These are phyloP conservation scores for Heliornis fulica DNA, from an alignment of 2,113 vertebrate species.

Conservation along the genomic window DNA sequence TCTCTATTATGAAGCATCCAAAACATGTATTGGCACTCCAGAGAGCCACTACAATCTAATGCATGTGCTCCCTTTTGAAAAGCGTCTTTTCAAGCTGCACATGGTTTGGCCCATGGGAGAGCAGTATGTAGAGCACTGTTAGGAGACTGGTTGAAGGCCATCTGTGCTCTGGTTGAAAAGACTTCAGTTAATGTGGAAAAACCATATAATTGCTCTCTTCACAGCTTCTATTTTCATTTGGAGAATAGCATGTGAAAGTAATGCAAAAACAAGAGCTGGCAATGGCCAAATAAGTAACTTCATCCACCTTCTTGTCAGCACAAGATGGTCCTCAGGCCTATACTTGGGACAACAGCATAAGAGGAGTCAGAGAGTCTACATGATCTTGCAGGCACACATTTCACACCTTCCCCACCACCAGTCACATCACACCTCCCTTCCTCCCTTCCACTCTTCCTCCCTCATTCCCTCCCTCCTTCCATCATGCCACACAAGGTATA, in stretches of 20 bases:
- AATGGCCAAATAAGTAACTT: not conserved
- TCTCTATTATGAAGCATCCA: not conserved
- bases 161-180: constrained; percentile 28
- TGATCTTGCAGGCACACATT: not conserved
- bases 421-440: not conserved
- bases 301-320: not conserved
- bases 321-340: not conserved
- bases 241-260: not conserved
- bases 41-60: not conserved
- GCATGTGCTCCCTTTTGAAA: not conserved
- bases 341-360: not conserved
- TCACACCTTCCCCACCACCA: not conserved
- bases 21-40: not conserved
- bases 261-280: not conserved
- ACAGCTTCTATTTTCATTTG: not conserved
- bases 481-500: not conserved
- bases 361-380: not conserved
- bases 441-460: not conserved
- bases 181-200: not conserved
- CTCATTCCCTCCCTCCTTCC: not conserved
- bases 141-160: not conserved
- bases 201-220: not conserved
- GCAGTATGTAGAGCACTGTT: not conserved
- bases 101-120: not conserved
- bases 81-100: not conserved